Conservation (phyloP, 2,113 vertebrate genomes). For the Planiliza haematocheilus region DNA sequence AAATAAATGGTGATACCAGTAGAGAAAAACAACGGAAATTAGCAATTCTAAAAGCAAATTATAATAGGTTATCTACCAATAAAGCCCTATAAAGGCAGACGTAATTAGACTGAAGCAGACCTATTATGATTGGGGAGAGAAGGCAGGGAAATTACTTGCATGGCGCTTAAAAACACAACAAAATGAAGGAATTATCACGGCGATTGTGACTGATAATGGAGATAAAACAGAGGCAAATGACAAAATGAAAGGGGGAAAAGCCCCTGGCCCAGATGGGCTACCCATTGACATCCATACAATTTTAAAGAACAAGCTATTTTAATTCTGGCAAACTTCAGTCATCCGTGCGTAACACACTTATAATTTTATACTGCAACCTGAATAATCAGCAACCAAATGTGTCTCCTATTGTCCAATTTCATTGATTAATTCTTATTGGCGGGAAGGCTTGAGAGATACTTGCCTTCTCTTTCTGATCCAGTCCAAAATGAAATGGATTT, state of each 20-base stretch:
- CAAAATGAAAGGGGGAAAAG: neutral
- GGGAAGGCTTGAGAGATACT: neutral
- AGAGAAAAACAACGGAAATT: too few relatives aligned
- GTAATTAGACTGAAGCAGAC: too few relatives aligned
- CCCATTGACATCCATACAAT: neutral
- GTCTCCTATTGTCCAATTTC: constrained; percentile 7
- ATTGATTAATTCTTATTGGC: constrained; percentile 11
- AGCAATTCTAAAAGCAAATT: neutral
- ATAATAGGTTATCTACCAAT: accelerated
- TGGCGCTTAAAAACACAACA: too few relatives aligned
- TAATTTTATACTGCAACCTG: neutral
- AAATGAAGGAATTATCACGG: neutral
- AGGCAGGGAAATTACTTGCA: too few relatives aligned
- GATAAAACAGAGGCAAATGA: neutral
- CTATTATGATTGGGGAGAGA: too few relatives aligned
- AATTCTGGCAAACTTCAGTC: neutral
- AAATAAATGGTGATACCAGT: too few relatives aligned
- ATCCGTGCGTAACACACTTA: neutral
- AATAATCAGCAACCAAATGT: neutral
- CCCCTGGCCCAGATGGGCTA: neutral
- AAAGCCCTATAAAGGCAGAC: neutral
- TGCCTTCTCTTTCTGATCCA: neutral
- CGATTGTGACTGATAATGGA: neutral
- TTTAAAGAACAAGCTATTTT: neutral
- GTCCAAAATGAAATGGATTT: neutral